phyloP scores from a whole-genome alignment of 2,888 invertebrate species.

The Acholoe squamosa region DNA sequence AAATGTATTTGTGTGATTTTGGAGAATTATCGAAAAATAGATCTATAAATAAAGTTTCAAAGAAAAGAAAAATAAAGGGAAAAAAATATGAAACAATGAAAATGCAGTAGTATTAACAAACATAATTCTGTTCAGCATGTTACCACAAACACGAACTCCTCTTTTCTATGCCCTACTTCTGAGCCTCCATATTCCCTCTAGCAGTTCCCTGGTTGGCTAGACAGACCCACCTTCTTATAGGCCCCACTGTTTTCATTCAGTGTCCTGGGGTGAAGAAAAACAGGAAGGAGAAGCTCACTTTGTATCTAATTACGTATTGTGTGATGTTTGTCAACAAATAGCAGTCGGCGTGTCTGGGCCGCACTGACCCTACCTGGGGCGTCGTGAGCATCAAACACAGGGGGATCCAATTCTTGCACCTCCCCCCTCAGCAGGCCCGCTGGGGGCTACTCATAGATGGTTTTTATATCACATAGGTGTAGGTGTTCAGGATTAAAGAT shows the following conservation, averaged over 20 bases:
- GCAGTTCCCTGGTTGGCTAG: background rate
- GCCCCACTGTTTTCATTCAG: background rate
- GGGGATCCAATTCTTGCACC: slow-evolving; percentile 22
- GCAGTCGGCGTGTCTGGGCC: slow-evolving; percentile 13
- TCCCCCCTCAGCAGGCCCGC: background rate
- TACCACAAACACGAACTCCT: no score
- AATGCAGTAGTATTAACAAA: no score
- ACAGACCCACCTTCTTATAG: background rate
- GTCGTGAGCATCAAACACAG: background rate
- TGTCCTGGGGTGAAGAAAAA: slow-evolving; percentile 8
- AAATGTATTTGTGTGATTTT: no score
- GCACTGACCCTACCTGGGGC: background rate
- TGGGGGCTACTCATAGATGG: background rate
- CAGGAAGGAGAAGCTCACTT: slow-evolving; percentile 26
- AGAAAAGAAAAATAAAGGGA: no score
- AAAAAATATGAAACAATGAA: no score
- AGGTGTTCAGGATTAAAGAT: no score
- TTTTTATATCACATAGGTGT: no score
- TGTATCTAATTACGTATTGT: slow-evolving; percentile 44
- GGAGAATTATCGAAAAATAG: no score
- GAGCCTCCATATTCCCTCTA: no score
- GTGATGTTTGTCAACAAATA: slow-evolving; percentile 41
- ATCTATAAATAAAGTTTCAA: no score
- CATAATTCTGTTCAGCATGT: no score
- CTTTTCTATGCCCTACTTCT: no score